Percentiles rank a stretch among this genome's conserved stretches.
Conservation (phyloP, 2,888 invertebrate genomes). For the Zhengitettix transpicula region DNA sequence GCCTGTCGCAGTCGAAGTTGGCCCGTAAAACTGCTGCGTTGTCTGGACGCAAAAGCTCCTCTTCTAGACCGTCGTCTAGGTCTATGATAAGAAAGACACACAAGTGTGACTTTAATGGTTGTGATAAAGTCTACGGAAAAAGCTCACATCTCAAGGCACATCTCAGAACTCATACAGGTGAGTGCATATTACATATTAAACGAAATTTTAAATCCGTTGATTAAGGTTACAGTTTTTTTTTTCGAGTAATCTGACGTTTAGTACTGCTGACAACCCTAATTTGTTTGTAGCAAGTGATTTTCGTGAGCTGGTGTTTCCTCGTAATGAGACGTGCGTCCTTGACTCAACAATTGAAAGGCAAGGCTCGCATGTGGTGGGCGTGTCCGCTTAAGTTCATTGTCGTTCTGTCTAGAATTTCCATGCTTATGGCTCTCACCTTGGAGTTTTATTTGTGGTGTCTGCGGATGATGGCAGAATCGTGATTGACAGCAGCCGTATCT, state of each 20-base stretch:
- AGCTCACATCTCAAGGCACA: conserved; percentile 48
- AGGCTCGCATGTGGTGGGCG: neutral
- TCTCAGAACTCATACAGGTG: conserved; percentile 46
- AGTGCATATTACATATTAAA: conserved; percentile 10
- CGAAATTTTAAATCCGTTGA: too few relatives aligned
- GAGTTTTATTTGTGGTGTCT: neutral
- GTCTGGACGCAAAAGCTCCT: conserved; percentile 3
- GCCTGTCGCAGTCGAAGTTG: neutral
- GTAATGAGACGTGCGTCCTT: too few relatives aligned
- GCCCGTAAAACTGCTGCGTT: neutral
- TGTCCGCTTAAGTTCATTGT: neutral
- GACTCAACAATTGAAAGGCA: too few relatives aligned
- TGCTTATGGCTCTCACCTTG: neutral
- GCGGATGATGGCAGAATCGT: too few relatives aligned
- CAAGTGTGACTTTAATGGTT: conserved; percentile 38
- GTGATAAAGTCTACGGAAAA: conserved; percentile 45
- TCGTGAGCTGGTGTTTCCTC: too few relatives aligned
- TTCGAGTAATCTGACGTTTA: too few relatives aligned
- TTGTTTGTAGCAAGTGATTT: too few relatives aligned
- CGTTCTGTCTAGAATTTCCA: neutral
- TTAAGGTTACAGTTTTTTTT: too few relatives aligned
- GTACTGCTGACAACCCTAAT: too few relatives aligned
- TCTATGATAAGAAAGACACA: conserved; percentile 31
- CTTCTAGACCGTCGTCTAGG: conserved; percentile 11
- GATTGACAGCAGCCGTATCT: too few relatives aligned